Base-by-base conservation (phyloP, 2,888 invertebrate genomes). In the Carterocephalus palaemon region DNA sequence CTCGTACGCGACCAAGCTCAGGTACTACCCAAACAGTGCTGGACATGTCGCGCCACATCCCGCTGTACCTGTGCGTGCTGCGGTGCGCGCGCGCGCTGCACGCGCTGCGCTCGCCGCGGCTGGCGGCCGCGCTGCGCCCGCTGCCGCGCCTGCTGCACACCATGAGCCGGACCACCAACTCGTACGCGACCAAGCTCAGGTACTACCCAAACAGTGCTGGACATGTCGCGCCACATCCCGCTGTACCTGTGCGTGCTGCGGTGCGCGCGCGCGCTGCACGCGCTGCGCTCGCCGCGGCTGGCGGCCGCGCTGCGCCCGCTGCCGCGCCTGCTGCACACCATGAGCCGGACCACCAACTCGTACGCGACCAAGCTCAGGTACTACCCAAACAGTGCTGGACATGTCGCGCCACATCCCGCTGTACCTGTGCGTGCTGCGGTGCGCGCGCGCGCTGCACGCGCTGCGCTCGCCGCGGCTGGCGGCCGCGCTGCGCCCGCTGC, bases 41-140 rank as follows among this genome's bases (percentile, higher is more conserved):
- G 75, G 97, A 98, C 83, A 97, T 98, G 93, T 96, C 97, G n/a
- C 91, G 97, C 9, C 97, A 97, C 86, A 96, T 97, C 78, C 96
- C 97, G 15, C 89, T 97, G 60, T 97, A 97, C 83, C 91, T 94
- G 72, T 93, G 95, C 54, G 92, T 97, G 64, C 82, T 97, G 59
- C 92, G 93, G 57, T 82, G 95, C 52, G 88, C 96, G 50, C 90
- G 97, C 53, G 94, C 95, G 1, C 56, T 93, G 91, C 93, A 42
- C 90, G 94, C 59, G 89, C 59, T 92, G 90, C 91, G 52, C 88
- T 90, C 54, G 80, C 94, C 95, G 64, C 92, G 95, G 4, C 74
- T 84, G 47, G 51, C 64, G 51, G 51, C 70, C 26, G 67, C 84
- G 78, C 78, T 83, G 78, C 84, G 64, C 4, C 72, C 94, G 2